These are phyloP conservation scores for Laticauda laticaudata DNA, from an alignment of 2,113 vertebrate genomes.

Conservation along the genomic window DNA sequence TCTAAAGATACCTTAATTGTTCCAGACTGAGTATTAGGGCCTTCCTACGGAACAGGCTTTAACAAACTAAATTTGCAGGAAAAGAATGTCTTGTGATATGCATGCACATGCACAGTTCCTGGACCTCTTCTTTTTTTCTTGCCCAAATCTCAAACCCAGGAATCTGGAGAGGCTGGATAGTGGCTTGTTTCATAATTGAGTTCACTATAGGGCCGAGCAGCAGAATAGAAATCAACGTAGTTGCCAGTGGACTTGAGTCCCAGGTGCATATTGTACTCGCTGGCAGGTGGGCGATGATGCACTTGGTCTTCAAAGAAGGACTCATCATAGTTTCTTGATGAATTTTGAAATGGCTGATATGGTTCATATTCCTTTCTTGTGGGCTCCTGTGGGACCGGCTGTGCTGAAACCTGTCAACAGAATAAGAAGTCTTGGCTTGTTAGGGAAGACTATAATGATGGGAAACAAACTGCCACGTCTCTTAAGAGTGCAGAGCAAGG, in stretches of 20 bases:
- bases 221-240: conserved; percentile 99
- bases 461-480: not conserved
- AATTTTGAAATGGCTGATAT: conserved; percentile 94
- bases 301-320: conserved; percentile 90
- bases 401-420: conserved; percentile 78
- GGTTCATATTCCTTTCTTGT: conserved; percentile 92
- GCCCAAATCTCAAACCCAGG: conserved; percentile 88
- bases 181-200: conserved; percentile 99
- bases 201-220: conserved; percentile 98
- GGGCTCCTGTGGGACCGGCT: conserved; percentile 90
- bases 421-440: conserved; percentile 14
- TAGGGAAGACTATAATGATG: not conserved
- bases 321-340: conserved; percentile 91
- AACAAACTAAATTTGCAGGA: conserved; percentile 83
- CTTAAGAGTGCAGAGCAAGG: not conserved
- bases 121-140: conserved; percentile 58
- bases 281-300: conserved; percentile 83
- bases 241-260: conserved; percentile 99
- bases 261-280: conserved; percentile 98
- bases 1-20: conserved; percentile 66
- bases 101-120: conserved; percentile 98
- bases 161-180: conserved; percentile 98
- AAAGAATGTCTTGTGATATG: conserved; percentile 84
- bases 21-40: conserved; percentile 72
- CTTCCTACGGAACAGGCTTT: conserved; percentile 83